Percentiles rank a stretch among this genome's conserved stretches.
Evolutionary conservation across 1,140 invertebrate genomes (phyloP).

Genomic region (Drosophila tropicalis): DNA sequence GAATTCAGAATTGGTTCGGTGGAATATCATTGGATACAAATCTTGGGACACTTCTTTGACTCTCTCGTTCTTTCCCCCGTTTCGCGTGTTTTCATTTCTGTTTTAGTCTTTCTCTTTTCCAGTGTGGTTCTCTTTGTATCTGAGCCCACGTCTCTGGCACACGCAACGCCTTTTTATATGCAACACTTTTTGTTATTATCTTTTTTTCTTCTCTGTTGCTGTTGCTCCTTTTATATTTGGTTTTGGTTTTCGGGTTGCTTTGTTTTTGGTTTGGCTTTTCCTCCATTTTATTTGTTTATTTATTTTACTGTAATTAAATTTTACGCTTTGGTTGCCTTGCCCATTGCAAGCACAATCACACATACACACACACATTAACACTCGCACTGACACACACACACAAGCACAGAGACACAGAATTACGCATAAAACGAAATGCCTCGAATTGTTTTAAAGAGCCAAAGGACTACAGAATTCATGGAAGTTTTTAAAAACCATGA

Average conservation of each 20-base stretch:
- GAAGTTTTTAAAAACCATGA: background rate
- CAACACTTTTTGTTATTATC: slow-evolving; percentile 49
- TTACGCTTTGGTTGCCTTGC: slow-evolving; percentile 66
- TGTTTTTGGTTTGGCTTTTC: slow-evolving; percentile 57
- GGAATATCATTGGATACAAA: slow-evolving; percentile 9
- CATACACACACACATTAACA: slow-evolving; percentile 29
- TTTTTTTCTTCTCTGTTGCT: slow-evolving; percentile 24
- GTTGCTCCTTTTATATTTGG: slow-evolving; percentile 42
- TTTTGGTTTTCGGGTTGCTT: slow-evolving; percentile 52
- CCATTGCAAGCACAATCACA: slow-evolving; percentile 28
- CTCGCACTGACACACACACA: background rate
- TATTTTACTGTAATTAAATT: slow-evolving; percentile 78
- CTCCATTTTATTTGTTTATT: slow-evolving; percentile 69
- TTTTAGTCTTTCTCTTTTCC: background rate
- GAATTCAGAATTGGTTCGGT: slow-evolving; percentile 32
- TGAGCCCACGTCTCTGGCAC: background rate
- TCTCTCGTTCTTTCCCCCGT: background rate
- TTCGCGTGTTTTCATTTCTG: background rate
- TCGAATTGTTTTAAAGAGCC: slow-evolving; percentile 37
- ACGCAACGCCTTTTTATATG: slow-evolving; percentile 20
- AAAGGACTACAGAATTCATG: slow-evolving; percentile 15
- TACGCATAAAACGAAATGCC: slow-evolving; percentile 6
- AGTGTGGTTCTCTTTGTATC: background rate
- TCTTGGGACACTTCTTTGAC: slow-evolving; percentile 5
- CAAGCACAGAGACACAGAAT: slow-evolving; percentile 1